Conservation (phyloP, 2,888 invertebrate species). For the Iselma pallidipennis region DNA sequence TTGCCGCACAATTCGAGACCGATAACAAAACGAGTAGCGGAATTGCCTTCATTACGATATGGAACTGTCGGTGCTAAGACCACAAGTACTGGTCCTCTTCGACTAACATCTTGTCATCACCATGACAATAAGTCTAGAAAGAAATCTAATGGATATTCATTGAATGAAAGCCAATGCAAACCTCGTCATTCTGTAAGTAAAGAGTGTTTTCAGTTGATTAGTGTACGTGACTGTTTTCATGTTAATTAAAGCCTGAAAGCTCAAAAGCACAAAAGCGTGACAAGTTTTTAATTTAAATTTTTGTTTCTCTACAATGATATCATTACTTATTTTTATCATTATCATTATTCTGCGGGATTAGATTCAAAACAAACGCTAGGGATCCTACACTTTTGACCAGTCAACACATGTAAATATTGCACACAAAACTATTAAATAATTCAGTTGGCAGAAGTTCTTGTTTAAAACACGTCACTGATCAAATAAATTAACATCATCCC, state of each 20-base stretch:
- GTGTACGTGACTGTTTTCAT: neutral
- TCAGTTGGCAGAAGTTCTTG: neutral
- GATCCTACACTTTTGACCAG: too few relatives aligned
- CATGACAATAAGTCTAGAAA: slow-evolving; percentile 26
- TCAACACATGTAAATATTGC: neutral
- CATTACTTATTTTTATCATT: neutral
- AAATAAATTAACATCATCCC: neutral
- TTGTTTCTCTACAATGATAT: neutral
- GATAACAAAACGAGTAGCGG: slow-evolving; percentile 38
- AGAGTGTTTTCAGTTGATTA: neutral
- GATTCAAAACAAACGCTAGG: too few relatives aligned
- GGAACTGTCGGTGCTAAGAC: slow-evolving; percentile 43
- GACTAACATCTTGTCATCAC: slow-evolving; percentile 32
- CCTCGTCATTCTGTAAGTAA: slow-evolving; percentile 36
- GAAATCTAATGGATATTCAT: neutral
- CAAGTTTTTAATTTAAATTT: neutral
- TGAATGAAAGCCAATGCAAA: slow-evolving; percentile 25
- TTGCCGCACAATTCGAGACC: slow-evolving; percentile 19
- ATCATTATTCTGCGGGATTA: too few relatives aligned
- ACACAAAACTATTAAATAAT: neutral
- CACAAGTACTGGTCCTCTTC: slow-evolving; percentile 40
- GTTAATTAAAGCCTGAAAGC: neutral
- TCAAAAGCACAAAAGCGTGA: neutral
- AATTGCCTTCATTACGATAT: slow-evolving; percentile 49
- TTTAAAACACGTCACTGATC: neutral